phyloP scores from a whole-genome alignment of 1,140 invertebrate species.

The Zaprionus kolodkinae region DNA sequence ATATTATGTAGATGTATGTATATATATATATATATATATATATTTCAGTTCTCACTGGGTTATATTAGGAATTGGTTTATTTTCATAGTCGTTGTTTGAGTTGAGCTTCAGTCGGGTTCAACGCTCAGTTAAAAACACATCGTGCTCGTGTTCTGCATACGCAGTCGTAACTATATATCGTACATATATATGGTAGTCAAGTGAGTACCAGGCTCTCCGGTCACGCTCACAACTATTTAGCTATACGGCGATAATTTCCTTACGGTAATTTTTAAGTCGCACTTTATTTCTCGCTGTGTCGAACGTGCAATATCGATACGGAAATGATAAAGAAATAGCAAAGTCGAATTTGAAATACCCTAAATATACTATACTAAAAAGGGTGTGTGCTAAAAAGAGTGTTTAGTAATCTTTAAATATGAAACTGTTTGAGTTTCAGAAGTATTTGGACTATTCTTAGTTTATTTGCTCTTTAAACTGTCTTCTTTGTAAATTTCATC shows the following conservation, averaged over 20 bases:
- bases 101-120: background rate
- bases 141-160: background rate
- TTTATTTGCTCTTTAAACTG: background rate
- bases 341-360: constrained; percentile 19
- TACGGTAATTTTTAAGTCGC: constrained; percentile 18
- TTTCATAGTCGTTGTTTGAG: background rate
- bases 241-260: constrained; percentile 36
- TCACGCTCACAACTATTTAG: constrained; percentile 45
- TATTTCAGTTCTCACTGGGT: background rate
- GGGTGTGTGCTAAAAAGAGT: no score
- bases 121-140: constrained; percentile 1
- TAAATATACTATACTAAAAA: no score
- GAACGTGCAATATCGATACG: constrained; percentile 18
- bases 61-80: constrained; percentile 12
- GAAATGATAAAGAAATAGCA: background rate
- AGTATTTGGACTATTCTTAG: background rate
- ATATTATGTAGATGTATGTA: background rate
- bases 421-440: no score
- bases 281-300: constrained; percentile 1
- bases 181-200: constrained; percentile 1
- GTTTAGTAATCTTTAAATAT: no score
- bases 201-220: background rate
- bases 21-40: background rate
- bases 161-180: constrained; percentile 20
- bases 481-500: background rate